Evolutionary conservation across 1,140 invertebrate genomes (phyloP), one percentile per base, ranked within the genome.

Genomic region (Danaus melanippus): DNA sequence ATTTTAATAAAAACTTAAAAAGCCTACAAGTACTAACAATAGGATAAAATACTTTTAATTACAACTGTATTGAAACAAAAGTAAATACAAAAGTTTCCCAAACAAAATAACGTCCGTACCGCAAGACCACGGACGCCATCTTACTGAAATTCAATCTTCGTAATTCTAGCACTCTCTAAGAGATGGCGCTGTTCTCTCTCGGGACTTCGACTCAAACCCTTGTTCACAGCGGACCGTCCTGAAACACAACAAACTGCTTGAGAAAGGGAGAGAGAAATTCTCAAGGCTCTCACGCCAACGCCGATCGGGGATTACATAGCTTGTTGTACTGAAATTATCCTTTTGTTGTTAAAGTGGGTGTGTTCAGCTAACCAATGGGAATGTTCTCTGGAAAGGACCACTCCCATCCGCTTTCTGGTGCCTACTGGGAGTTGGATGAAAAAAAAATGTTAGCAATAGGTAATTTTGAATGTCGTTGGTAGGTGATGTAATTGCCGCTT

Each of bases 211-310:
- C 42, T 56, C 73, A 62, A 86, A 83, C 80, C 71, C 62, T 42
- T 62, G 75, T 84, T 82, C 72, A 63, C 59, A 69, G 51, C 50
- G 72, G 60, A 73, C 79, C 81, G 80, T 86, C 83, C 79, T 79
- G 69, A 82, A 86, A 83, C 65, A 67, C 64, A 74, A 71, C 70
- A 53, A 58, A 68, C 42, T 51, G 52, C 75, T 74, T 71, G 64
- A 84, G 83, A 86, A 84, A 84, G 80, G 79, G 83, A 86, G 67
- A 77, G 83, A 76, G 51, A 60, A 83, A 83, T 83, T 86, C 83
- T 86, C 83, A 83, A 84, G 76, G 75, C 76, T 83, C 82, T 59
- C 55, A 61, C 62, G 59, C 60, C 56, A 64, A 48, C 53, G 42
- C 53, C 54, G 68, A 67, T 70, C 66, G 61, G 75, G 75, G 75